Conservation (phyloP, 2,797 vertebrate species). For the Nyctibius grandis region DNA sequence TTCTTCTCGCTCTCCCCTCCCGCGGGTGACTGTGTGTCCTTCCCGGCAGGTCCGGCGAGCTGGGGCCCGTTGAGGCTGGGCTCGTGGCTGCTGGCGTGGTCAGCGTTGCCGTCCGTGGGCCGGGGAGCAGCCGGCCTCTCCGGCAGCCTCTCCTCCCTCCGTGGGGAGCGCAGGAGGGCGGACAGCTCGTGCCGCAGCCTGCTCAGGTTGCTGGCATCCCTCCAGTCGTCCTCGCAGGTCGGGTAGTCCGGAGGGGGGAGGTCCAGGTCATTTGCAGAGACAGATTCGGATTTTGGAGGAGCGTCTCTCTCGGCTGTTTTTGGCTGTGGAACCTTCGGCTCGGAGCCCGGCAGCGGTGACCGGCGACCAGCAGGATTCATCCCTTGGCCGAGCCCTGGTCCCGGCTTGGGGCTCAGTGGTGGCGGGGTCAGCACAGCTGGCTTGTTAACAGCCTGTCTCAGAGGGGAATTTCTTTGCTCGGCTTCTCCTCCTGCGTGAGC, state of each 20-base stretch:
- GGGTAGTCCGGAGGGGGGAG: conserved; percentile 48
- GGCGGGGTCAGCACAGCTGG: neutral
- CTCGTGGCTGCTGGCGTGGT: neutral
- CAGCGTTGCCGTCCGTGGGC: rapidly evolving
- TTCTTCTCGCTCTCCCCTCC: neutral
- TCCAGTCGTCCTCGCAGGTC: conserved; percentile 49
- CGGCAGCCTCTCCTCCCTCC: conserved; percentile 24
- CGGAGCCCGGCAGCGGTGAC: neutral
- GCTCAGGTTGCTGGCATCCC: conserved; percentile 65
- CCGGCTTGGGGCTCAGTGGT: neutral
- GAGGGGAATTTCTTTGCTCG: neutral
- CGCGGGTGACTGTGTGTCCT: rapidly evolving
- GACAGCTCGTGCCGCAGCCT: conserved; percentile 68
- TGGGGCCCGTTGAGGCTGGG: neutral
- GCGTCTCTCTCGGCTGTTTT: neutral
- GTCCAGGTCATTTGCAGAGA: conserved; percentile 14
- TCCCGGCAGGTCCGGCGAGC: neutral
- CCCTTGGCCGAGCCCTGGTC: neutral
- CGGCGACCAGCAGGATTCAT: rapidly evolving
- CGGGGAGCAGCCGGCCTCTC: neutral
- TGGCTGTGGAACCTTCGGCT: neutral
- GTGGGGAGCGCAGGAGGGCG: conserved; percentile 57
- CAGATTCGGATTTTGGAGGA: neutral
- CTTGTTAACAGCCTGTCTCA: neutral
- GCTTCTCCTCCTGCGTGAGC: neutral